Percentiles rank a stretch among this genome's conserved stretches.
Evolutionary conservation across 2,797 vertebrate species (phyloP).

Genomic region (Lagothrix lagotricha): DNA sequence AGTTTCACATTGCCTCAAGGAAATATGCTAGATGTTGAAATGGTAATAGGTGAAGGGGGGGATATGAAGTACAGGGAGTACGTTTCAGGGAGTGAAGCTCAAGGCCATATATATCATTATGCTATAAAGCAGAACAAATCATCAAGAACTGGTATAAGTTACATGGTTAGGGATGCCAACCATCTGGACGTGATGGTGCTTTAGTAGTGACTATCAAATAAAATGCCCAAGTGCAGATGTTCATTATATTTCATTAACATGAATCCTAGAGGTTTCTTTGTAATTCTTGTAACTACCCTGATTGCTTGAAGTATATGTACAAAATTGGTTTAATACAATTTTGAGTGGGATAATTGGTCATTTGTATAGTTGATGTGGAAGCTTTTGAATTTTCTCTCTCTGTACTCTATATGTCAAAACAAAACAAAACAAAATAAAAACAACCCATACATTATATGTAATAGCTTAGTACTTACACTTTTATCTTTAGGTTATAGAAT

Average conservation of each 20-base stretch:
- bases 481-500: background rate
- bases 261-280: background rate
- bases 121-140: background rate
- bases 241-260: slow-evolving; percentile 34
- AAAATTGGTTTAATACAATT: slow-evolving; percentile 13
- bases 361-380: slow-evolving; percentile 4
- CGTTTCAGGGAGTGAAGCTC: background rate
- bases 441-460: background rate
- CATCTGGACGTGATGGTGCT: background rate
- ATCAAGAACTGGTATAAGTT: background rate
- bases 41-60: slow-evolving; percentile 58
- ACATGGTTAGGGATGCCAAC: background rate
- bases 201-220: background rate
- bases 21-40: slow-evolving; percentile 69
- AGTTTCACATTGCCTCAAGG: slow-evolving; percentile 62
- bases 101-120: background rate
- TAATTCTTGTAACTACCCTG: background rate
- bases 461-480: background rate
- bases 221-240: background rate
- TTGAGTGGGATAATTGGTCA: background rate
- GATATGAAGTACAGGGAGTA: background rate
- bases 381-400: background rate
- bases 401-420: background rate
- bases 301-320: background rate
- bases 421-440: background rate